A percentile compares a stretch with the other conserved stretches of the same genome.
Conservation (phyloP, 2,113 vertebrate genomes). For the Felis catus region F.catus_Fca126_mat1.0 CM031413.1:111384001-111384500, state of each 20-base stretch:
- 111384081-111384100: neutral
- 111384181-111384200: neutral
- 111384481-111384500: conserved; percentile 37
- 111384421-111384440: neutral
- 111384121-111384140: neutral
- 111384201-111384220: neutral
- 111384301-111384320: neutral
- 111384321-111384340: neutral
- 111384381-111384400: neutral
- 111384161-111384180: neutral
- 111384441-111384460: conserved; percentile 47
- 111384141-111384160: conserved; percentile 21
- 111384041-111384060: neutral
- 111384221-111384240: neutral
- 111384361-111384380: neutral
- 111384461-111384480: conserved; percentile 52
- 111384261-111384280: neutral
- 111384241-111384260: neutral
- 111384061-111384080: neutral
- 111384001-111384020: rapidly evolving
- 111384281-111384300: neutral
- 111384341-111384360: neutral
- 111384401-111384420: neutral
- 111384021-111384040: rapidly evolving
- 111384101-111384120: neutral